A percentile compares a stretch with the other conserved stretches of the same genome.
phyloP scores from a whole-genome alignment of 2,113 vertebrate genomes.

The Rattus rattus region DNA sequence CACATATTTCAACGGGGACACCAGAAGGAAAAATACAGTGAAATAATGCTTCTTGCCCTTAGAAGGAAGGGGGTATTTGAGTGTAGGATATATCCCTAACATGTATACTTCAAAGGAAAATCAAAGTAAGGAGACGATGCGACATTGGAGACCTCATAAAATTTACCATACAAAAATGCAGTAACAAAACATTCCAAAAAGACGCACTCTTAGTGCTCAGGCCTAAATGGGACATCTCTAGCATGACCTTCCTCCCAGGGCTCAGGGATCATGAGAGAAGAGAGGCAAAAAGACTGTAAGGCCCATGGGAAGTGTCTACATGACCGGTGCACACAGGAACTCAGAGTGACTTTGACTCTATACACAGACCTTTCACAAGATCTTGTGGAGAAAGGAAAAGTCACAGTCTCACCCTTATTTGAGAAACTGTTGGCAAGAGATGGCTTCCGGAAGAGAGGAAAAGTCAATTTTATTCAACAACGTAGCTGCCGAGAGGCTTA shows the following conservation, averaged over 20 bases:
- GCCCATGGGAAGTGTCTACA: neutral
- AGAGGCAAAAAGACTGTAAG: neutral
- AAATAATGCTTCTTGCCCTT: neutral
- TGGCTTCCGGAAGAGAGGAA: neutral
- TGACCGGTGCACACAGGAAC: neutral
- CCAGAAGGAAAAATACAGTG: neutral
- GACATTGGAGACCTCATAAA: neutral
- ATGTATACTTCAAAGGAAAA: slow-evolving; percentile 21
- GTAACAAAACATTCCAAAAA: neutral
- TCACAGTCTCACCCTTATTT: neutral
- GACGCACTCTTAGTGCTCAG: neutral
- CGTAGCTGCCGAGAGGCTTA: neutral
- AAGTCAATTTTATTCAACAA: neutral
- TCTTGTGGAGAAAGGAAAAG: neutral
- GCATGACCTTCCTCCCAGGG: neutral
- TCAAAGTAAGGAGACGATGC: neutral
- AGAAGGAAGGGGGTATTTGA: neutral
- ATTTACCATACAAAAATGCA: neutral
- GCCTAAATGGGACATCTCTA: neutral
- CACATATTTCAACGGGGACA: neutral
- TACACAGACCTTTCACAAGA: neutral
- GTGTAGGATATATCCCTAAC: neutral
- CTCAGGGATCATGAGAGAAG: neutral
- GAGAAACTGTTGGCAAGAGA: neutral
- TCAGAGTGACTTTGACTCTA: neutral